Evolutionary conservation across 2,113 vertebrate species (phyloP).

Genomic region (Marmota monax): DNA sequence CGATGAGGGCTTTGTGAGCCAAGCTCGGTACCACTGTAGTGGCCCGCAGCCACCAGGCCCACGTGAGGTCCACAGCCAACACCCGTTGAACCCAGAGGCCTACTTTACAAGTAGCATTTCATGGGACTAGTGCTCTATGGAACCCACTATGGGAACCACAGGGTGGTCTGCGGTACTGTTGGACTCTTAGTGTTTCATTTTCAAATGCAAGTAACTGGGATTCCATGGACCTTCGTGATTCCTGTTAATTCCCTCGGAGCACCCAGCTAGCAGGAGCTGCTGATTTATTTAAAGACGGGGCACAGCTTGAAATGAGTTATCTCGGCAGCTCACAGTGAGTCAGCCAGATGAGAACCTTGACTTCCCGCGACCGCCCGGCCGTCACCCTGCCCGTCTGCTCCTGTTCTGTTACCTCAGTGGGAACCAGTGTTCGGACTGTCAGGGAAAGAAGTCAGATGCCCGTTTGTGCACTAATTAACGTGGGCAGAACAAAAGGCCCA

Average conservation of each 20-base stretch:
- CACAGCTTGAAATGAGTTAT: constrained; percentile 35
- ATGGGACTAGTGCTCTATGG: not conserved
- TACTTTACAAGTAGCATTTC: not conserved
- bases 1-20: too few species aligned
- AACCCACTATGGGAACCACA: not conserved
- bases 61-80: not conserved
- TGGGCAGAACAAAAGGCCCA: constrained; percentile 74
- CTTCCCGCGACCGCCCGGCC: constrained; percentile 40
- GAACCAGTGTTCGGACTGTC: constrained; percentile 51
- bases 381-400: not conserved
- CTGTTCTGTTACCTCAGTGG: constrained; percentile 23
- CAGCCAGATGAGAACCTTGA: not conserved
- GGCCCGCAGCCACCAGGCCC: not conserved
- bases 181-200: not conserved
- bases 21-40: too few species aligned
- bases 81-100: not conserved
- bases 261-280: not conserved
- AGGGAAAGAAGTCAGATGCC: constrained; percentile 66
- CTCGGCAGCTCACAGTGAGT: not conserved
- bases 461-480: constrained; percentile 71
- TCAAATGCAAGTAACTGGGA: not conserved
- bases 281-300: constrained; percentile 33
- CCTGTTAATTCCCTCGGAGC: not conserved
- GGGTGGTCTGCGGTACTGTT: not conserved
- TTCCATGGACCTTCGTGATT: not conserved